Percentiles rank a stretch among this genome's conserved stretches.
phyloP scores from a whole-genome alignment of 2,113 vertebrate species.

The Choloepus hoffmanni region DNA sequence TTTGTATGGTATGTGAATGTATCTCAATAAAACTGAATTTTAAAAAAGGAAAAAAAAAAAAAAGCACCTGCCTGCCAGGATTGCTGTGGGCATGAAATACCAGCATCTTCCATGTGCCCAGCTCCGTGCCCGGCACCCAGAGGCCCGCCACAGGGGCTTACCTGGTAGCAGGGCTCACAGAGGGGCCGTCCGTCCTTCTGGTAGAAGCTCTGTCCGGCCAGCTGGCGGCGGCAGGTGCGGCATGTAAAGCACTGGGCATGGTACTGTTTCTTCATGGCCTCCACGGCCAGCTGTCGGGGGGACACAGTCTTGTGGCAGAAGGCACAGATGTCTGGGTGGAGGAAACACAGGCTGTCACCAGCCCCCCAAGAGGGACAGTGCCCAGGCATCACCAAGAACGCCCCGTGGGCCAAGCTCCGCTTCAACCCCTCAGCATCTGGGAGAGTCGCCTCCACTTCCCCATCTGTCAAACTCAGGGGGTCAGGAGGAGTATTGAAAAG shows the following conservation, averaged over 20 bases:
- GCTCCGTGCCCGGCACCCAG: background rate
- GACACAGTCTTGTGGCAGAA: slow-evolving; percentile 94
- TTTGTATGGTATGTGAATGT: too few species aligned
- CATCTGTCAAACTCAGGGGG: background rate
- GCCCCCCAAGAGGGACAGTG: too few species aligned
- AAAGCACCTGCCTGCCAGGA: background rate
- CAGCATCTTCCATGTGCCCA: fast-evolving
- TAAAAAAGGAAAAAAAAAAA: too few species aligned
- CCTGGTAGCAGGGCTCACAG: slow-evolving; percentile 95
- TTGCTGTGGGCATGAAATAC: background rate
- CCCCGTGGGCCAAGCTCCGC: background rate
- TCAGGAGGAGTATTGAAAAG: background rate
- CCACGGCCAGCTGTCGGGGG: slow-evolving; percentile 86
- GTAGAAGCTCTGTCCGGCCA: slow-evolving; percentile 94
- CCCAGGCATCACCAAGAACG: background rate
- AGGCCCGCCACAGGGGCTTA: slow-evolving; percentile 47
- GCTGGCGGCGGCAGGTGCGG: slow-evolving; percentile 88
- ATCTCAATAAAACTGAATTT: too few species aligned
- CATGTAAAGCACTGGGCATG: slow-evolving; percentile 95
- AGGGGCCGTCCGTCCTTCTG: slow-evolving; percentile 92
- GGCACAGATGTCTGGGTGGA: slow-evolving; percentile 91
- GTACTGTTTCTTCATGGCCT: slow-evolving; percentile 94
- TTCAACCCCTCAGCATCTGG: fast-evolving
- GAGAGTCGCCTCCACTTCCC: background rate
- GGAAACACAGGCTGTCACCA: fast-evolving